phyloP scores from a whole-genome alignment of 2,797 vertebrate genomes.

The Rhinoraja longicauda region DNA sequence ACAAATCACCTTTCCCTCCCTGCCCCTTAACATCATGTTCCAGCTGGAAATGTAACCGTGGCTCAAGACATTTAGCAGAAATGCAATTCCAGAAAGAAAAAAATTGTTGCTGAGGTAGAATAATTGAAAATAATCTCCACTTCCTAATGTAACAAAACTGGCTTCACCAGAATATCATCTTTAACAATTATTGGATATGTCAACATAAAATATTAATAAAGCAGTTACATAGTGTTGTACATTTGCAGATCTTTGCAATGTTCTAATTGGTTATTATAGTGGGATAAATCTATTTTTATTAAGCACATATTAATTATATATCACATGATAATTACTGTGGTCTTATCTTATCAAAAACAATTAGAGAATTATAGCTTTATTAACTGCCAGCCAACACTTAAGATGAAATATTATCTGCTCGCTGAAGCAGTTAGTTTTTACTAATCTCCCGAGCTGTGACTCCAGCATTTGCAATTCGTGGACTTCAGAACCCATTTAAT shows the following conservation, averaged over 20 bases:
- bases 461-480: neutral
- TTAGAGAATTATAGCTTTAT: constrained; percentile 12
- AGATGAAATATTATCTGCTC: neutral
- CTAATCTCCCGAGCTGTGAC: neutral
- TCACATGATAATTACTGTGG: neutral
- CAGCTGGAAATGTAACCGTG: neutral
- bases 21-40: neutral
- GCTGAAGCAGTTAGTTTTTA: neutral
- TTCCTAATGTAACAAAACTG: neutral
- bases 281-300: constrained; percentile 15
- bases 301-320: constrained; percentile 23
- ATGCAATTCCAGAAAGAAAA: neutral
- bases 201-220: constrained; percentile 34
- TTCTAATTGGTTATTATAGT: constrained; percentile 13
- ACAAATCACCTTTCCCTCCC: no score
- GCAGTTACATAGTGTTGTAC: neutral
- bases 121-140: neutral
- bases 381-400: constrained; percentile 11
- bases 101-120: neutral
- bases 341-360: constrained; percentile 2
- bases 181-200: neutral
- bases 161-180: neutral
- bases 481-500: neutral
- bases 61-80: neutral
- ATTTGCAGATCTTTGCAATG: neutral